Evolutionary conservation across 1,140 invertebrate species (phyloP), one percentile per base, ranked within the genome.

Genomic region (Bombus affinis): DNA sequence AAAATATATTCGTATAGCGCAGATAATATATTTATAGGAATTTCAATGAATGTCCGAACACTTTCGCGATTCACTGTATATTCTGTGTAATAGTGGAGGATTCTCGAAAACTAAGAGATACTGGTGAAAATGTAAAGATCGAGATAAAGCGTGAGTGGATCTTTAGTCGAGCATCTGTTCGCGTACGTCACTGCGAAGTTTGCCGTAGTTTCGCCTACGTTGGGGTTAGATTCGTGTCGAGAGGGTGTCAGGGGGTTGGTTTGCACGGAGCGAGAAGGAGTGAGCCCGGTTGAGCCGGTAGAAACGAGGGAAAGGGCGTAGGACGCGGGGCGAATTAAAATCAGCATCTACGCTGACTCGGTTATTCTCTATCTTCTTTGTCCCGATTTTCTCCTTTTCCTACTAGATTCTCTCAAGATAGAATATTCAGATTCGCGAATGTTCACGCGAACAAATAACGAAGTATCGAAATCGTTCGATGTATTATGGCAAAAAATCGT

Each of bases 111-210:
- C 66, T 42, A 13, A 28, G 28, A 22, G 47, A 53, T 42, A 78
- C n/a, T 6, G 42, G 42, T 44, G 42, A 47, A 73, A 75, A 39
- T n/a, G 85, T 84, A 87, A 80, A 44, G 77, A 85, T 80, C 73
- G 71, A 53, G 42, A 62, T 35, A 68, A 62, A 72, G 72, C 57
- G 71, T 28, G 15, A 39, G 42, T 47, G 73, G 88, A 88, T 88
- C 77, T 86, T 89, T 78, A 39, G 25, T 39, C 22, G 70, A 78
- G 72, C 81, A 70, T 74, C 77, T 81, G 71, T 73, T 81, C 89
- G 81, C 84, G 77, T 84, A 87, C 80, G 80, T 65, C 57, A 80
- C 65, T 78, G 32, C 53, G 83, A 90, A 89, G 81, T 90, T 90
- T 87, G 71, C 78, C 79, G 81, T 83, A 88, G 86, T 89, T 86